Percentiles rank a stretch among this genome's conserved stretches.
Conservation (phyloP, 2,113 vertebrate genomes). For the Peromyscus maniculatus region DNA sequence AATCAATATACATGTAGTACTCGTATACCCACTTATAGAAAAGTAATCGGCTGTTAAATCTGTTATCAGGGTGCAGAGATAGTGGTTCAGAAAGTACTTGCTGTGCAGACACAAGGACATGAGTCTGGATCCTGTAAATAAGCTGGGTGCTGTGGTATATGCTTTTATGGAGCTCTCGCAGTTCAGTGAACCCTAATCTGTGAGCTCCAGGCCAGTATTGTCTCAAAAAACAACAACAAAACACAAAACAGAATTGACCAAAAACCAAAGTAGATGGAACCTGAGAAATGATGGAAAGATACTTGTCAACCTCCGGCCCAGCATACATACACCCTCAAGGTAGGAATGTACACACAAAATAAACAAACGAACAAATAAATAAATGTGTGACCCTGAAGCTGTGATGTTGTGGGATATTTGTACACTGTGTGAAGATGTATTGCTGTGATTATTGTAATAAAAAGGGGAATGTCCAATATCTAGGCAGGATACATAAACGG, state of each 20-base stretch:
- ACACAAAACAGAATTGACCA: background rate
- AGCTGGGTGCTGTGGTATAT: no score
- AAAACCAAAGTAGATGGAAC: background rate
- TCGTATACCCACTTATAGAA: background rate
- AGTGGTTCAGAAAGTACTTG: background rate
- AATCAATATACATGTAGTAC: background rate
- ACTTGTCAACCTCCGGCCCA: background rate
- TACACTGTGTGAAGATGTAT: background rate
- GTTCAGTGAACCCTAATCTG: background rate
- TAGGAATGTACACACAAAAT: background rate
- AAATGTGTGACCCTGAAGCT: background rate
- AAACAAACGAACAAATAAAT: background rate
- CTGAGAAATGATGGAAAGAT: background rate
- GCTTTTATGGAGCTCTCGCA: background rate
- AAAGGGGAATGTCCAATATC: background rate
- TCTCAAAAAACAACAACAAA: background rate
- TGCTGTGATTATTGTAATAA: background rate
- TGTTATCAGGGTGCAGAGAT: background rate
- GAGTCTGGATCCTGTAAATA: background rate
- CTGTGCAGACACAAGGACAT: no score
- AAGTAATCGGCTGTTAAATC: background rate
- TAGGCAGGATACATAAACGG: background rate
- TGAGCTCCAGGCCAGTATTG: background rate
- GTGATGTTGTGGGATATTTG: background rate
- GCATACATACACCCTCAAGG: background rate